Evolutionary conservation across 2,113 vertebrate species (phyloP), one percentile per base, ranked within the genome.

Genomic region (Dipodomys stephensi): DNA sequence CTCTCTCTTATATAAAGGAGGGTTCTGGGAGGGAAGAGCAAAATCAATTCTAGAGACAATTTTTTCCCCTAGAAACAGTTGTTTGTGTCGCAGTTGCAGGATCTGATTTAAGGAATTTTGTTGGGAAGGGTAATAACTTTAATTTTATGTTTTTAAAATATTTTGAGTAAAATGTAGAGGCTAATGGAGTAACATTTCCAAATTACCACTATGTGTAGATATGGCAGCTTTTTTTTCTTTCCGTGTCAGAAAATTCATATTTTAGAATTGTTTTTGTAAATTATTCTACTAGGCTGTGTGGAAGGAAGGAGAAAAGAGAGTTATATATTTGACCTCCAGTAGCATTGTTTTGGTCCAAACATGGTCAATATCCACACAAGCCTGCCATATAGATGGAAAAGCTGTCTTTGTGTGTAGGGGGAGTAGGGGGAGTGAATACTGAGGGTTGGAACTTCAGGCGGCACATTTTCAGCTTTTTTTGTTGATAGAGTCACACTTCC

Each of bases 21-120:
- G 53, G 53, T 57, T 57, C 15, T 57, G 46, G 49, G 60, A 74
- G 27, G 16, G 11, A 62, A 83, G 23, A 79, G 16, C 20, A 46
- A 53, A 85, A 49, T 90, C 44, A 68, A 18, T 87, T 23, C 30
- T 23, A 15, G 39, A 30, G 77, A 83, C 10, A 57, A 11, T 82
- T 76, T 12, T 81, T 60, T 18, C 15, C 53, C 53, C 53, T 57
- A 57, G 39, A 30, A 82, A 74, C 10, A 57, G 12, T 82, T 76
- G 9, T 81, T 72, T 60, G 9, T 88, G 64, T 53, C 28, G 53
- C 0, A 57, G 46, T 90, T 64, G 23, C 2, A 69, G 11, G 27
- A 79, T 89, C 62, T 80, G 72, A 19, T 60, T 83, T 91, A 80
- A 82, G 46, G 12, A 30, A 64, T 87, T 89, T 88, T 92, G 53